These are phyloP conservation scores for Bilobella aurantiaca DNA, from an alignment of 1,140 invertebrate genomes.

Conservation along the genomic window DNA sequence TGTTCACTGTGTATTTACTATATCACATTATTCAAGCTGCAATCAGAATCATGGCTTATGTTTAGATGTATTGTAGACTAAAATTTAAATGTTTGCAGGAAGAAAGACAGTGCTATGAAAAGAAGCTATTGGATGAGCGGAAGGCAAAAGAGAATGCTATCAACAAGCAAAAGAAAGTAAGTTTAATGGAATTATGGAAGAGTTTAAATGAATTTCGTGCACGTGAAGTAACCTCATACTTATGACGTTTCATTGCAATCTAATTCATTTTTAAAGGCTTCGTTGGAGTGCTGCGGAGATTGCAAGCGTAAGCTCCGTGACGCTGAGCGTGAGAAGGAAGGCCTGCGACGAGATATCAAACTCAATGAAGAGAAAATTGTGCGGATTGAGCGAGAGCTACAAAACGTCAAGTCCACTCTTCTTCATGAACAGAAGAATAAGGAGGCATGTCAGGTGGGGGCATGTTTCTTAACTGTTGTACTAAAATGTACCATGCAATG, in stretches of 20 bases:
- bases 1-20: too few species aligned
- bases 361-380: constrained; percentile 28
- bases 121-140: constrained; percentile 29
- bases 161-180: constrained; percentile 31
- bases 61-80: too few species aligned
- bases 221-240: too few species aligned
- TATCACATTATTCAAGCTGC: too few species aligned
- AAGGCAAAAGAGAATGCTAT: constrained; percentile 32
- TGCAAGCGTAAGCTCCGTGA: constrained; percentile 30
- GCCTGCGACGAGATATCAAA: constrained; percentile 28
- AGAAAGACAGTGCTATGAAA: constrained; percentile 31
- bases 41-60: too few species aligned
- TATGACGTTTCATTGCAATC: too few species aligned
- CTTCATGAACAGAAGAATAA: constrained; percentile 33
- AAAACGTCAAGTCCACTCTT: constrained; percentile 33
- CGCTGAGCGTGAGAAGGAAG: constrained; percentile 30
- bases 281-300: constrained; percentile 32
- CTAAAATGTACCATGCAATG: not conserved
- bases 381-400: constrained; percentile 29
- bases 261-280: constrained; percentile 22
- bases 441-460: constrained; percentile 17
- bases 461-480: too few species aligned
- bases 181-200: not conserved
- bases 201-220: not conserved
- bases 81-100: too few species aligned